Evolutionary conservation across 2,888 invertebrate species (phyloP), one percentile per base, ranked within the genome.

Genomic region (Orthosia gothica): DNA sequence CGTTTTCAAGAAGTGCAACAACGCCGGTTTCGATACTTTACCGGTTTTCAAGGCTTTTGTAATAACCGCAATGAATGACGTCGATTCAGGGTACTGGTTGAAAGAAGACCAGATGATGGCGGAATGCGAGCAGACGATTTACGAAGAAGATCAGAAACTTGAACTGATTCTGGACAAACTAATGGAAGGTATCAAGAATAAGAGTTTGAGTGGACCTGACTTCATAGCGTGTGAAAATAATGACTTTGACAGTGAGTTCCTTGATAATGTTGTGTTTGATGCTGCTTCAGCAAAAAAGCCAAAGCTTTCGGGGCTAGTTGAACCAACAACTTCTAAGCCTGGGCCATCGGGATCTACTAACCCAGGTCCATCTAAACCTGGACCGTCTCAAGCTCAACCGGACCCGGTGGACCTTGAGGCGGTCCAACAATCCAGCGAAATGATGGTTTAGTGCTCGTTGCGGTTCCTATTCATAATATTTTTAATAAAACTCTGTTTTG

Each of bases 101-200:
- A 23, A 61, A 5, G 59, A 75, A 15, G 62, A 70, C 58, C 16
- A 49, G 13, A 54, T 23, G 49, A 57, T 82, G 70, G 72, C 66
- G 0, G 57, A 18, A 5, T n/a, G 57, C 0, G 87, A 87, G 54
- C 40, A 32, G 18, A n/a, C 3, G 9, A 78, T 82, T 12, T 76
- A 57, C n/a, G 16, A 67, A 0, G 72, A 69, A 15, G 90, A 90
- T 52, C 78, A 72, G 13, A 74, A 83, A 47, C 67, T 89, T 1
- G 90, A 90, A 66, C 23, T 62, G 32, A n/a, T 86, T 0, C 52
- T 88, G 1, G 90, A 90, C 47, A 58, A 45, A 5, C 54, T 89
- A 26, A 57, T 77, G 64, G 61, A 71, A 15, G 64, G 62, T n/a
- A 26, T 76, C 1, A 45, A 59, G 3, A 47, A 16, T 54, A 23